Evolutionary conservation across 1,140 invertebrate species (phyloP).

Genomic region (Ericerus pela): DNA sequence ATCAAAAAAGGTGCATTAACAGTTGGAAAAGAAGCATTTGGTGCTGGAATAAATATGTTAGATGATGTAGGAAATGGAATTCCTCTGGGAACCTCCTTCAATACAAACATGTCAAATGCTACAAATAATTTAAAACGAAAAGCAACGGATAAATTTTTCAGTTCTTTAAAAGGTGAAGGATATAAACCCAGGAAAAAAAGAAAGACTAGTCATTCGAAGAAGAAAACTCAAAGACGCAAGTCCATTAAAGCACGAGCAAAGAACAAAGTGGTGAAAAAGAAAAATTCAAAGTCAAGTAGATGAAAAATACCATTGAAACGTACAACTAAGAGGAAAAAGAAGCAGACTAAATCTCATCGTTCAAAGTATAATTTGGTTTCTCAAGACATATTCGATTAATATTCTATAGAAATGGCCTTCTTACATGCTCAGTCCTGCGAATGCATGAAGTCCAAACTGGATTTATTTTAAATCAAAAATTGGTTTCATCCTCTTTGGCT

Average conservation of each 20-base stretch:
- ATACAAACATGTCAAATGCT: slow-evolving; percentile 21
- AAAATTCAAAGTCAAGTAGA: background rate
- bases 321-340: slow-evolving; percentile 8
- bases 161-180: slow-evolving; percentile 18
- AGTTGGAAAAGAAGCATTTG: slow-evolving; percentile 25
- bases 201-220: background rate
- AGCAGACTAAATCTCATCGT: background rate
- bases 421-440: slow-evolving; percentile 23
- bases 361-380: background rate
- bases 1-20: too few relatives aligned
- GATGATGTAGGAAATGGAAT: slow-evolving; percentile 19
- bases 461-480: slow-evolving; percentile 35
- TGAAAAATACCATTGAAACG: slow-evolving; percentile 6
- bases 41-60: slow-evolving; percentile 22
- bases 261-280: slow-evolving; percentile 15
- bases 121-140: slow-evolving; percentile 25
- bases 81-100: slow-evolving; percentile 21
- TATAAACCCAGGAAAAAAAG: slow-evolving; percentile 15
- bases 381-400: slow-evolving; percentile 4
- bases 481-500: slow-evolving; percentile 30
- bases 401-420: slow-evolving; percentile 22
- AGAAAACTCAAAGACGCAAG: background rate
- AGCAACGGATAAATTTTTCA: slow-evolving; percentile 23
- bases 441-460: slow-evolving; percentile 30
- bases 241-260: slow-evolving; percentile 1